Evolutionary conservation across 1,140 invertebrate genomes (phyloP), one percentile per base, ranked within the genome.

Genomic region (Drosophila burlai): DNA sequence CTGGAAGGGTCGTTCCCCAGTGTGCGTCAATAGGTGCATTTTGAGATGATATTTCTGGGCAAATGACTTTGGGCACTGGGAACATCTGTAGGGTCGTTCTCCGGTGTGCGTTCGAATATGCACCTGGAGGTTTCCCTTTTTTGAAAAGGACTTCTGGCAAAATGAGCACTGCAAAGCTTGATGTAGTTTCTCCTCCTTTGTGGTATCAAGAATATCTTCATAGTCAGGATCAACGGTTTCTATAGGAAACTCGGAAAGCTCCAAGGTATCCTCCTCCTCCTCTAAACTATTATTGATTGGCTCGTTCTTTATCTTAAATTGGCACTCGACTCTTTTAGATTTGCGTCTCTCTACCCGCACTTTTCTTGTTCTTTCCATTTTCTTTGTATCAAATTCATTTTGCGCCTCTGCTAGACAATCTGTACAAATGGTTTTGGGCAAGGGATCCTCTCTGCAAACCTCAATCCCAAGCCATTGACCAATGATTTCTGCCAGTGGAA

Each of bases 31-130:
- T 4, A 24, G 1, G 52, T 55, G 52, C 34, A 55, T 38, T 55
- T 38, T 55, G 2, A 55, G 21, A 16, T 55, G 52, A 55, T 55
- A 55, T 10, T 55, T 55, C 16, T 55, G 52, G 6, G 52, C 24
- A 16, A 55, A 55, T 13, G 52, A 55, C 21, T 55, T 55, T 0
- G 18, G 34, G 34, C 52, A 55, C 13, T 38, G 13, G 18, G 34
- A 24, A 16, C 52, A 55, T 55, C 52, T 24, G 34, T 24, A 24
- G 0, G 52, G 52, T 3, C 52, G 52, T 24, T 55, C 52, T 3
- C 52, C 52, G 3, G 52, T 55, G 52, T 55, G 52, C 2, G 52
- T 55, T 15, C 52, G 34, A 6, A 55, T 16, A 38, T 55, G 52
- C 9, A 55, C 52, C 15, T 55, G 21, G 0, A 55, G 34, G 52